A percentile compares a stretch with the other conserved stretches of the same genome.
These are phyloP conservation scores for Conus ventricosus DNA, from an alignment of 1,140 invertebrate genomes.

Conservation along the genomic window DNA sequence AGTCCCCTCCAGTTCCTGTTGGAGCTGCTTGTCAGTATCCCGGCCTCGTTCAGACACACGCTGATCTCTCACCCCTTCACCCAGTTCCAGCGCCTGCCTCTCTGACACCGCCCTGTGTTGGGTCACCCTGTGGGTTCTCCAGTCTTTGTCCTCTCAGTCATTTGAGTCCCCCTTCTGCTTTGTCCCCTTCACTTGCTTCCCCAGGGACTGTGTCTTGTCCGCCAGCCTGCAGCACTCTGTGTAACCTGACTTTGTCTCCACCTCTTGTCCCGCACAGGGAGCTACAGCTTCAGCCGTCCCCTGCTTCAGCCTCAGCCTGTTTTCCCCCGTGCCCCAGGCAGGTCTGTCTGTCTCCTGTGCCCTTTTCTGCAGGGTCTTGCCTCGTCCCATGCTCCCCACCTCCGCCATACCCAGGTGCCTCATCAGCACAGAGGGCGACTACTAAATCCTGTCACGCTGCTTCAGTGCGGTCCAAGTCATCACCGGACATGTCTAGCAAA, in stretches of 20 bases:
- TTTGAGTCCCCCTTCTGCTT: background rate
- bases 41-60: background rate
- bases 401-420: background rate
- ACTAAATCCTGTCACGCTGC: background rate
- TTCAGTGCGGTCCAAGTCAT: background rate
- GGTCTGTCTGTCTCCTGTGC: background rate
- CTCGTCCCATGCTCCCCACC: background rate
- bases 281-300: background rate
- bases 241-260: background rate
- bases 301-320: background rate
- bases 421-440: background rate
- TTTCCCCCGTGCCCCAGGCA: background rate
- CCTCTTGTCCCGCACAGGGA: background rate
- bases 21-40: background rate
- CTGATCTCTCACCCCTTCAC: background rate
- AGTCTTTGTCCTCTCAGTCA: background rate
- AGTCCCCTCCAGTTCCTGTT: background rate
- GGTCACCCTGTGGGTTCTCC: background rate
- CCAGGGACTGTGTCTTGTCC: background rate
- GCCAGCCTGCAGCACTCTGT: background rate
- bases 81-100: background rate
- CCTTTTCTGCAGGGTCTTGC: background rate
- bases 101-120: background rate
- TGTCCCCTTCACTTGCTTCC: background rate
- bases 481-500: background rate